These are phyloP conservation scores for Cyprinodon tularosa DNA, from an alignment of 2,113 vertebrate species.

Conservation along the genomic window DNA sequence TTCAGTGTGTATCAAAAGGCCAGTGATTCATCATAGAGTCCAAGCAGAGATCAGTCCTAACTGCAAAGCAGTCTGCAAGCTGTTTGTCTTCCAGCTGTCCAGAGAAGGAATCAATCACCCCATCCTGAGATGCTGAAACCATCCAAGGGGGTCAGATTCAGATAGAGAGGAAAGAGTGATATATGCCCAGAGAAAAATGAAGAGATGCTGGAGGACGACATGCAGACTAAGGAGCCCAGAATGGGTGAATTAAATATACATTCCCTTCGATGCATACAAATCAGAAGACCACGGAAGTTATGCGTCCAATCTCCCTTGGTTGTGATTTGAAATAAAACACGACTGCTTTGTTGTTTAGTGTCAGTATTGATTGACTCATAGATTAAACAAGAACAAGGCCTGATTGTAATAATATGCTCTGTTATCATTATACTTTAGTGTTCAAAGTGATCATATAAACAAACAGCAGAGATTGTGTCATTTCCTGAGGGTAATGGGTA, in stretches of 20 bases:
- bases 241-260: conserved; percentile 44
- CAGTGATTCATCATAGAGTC: conserved; percentile 75
- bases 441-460: conserved; percentile 35
- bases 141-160: conserved; percentile 55
- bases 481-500: conserved; percentile 34
- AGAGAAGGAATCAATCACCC: conserved; percentile 79
- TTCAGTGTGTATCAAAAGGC: conserved; percentile 65
- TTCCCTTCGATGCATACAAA: conserved; percentile 26
- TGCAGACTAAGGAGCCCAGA: conserved; percentile 15
- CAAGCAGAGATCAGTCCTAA: conserved; percentile 49
- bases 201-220: conserved; percentile 32
- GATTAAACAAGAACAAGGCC: conserved; percentile 16
- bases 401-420: conserved; percentile 4
- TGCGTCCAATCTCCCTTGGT: conserved; percentile 9
- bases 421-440: conserved; percentile 22
- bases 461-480: conserved; percentile 26
- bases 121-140: conserved; percentile 63
- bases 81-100: conserved; percentile 61
- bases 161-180: conserved; percentile 40
- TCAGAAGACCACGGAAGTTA: conserved; percentile 19
- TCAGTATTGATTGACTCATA: not conserved
- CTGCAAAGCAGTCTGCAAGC: conserved; percentile 53
- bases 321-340: conserved; percentile 24
- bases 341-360: not conserved
- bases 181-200: conserved; percentile 27